Evolutionary conservation across 2,113 vertebrate genomes (phyloP), one percentile per base, ranked within the genome.

Genomic region (Arvicanthis niloticus): DNA sequence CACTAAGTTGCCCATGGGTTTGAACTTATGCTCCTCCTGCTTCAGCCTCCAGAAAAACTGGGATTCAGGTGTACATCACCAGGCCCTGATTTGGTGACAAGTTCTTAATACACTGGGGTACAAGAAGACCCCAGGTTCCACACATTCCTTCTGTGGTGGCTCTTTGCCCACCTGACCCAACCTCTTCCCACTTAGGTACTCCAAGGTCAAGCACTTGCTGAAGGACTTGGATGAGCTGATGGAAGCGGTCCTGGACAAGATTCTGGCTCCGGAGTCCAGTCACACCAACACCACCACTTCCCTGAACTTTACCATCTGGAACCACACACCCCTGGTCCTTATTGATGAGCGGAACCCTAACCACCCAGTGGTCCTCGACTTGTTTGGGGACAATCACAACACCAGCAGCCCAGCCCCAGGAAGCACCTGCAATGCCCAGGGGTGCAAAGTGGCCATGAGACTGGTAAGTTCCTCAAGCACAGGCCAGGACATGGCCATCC

Each of bases 221-320:
- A 95, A 96, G n/a, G 98, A 99, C 45, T 91, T 99, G 98, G 99
- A 99, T 48, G 92, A 95, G n/a, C 98, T 99, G 40, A 98, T 99
- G 0, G 97, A 98, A 0, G 98, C 97, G 0, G 98, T 98, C 0
- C 97, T 99, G 62, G 98, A 98, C 58, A 98, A 97, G 86, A 99
- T 99, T 89, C 97, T 99, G 97, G 97, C 97, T 56, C 98, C 97
- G 0, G 48, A 45, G 0, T 21, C 24, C 0, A 1, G 45, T 76
- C 8, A 6, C 0, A 15, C 42, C 94, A 87, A 62, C 0, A 0
- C 98, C 82, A 98, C 86, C 0, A 24, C 80, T 29, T 22, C 81
- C 0, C 97, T 99, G 0, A 76, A 99, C 95, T 17, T 98, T 84
- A 73, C n/a, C 42, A 97, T 99, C 92, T 99, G 98, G 99, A 96